Conservation (phyloP, 2,797 vertebrate genomes). For the Synaphobranchus kaupii region DNA sequence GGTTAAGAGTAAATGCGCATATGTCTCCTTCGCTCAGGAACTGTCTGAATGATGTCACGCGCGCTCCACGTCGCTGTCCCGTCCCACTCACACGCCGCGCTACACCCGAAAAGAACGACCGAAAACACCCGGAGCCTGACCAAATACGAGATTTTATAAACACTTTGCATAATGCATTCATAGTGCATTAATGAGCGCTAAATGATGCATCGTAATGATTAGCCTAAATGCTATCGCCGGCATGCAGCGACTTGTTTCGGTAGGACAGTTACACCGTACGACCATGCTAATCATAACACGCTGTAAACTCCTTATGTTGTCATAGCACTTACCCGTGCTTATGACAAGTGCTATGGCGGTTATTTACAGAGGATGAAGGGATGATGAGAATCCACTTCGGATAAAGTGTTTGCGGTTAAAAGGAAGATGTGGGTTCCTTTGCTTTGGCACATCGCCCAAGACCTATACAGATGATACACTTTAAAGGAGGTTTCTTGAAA, state of each 20-base stretch:
- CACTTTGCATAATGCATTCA: neutral
- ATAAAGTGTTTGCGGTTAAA: neutral
- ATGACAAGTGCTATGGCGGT: neutral
- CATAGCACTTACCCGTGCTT: neutral
- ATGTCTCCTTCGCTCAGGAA: neutral
- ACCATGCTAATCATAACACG: neutral
- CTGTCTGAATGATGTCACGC: neutral
- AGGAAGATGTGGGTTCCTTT: neutral
- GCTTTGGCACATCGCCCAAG: neutral
- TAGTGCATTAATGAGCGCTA: neutral
- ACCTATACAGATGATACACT: neutral
- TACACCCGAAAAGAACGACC: neutral
- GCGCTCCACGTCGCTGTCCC: neutral
- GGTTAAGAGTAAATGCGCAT: neutral
- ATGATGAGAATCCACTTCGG: neutral
- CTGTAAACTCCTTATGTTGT: neutral
- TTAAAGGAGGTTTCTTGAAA: constrained; percentile 14
- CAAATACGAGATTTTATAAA: neutral
- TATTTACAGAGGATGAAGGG: neutral
- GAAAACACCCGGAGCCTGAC: neutral
- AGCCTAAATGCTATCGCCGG: neutral
- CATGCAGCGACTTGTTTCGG: neutral
- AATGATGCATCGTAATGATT: neutral
- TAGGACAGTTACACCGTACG: neutral
- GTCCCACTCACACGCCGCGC: neutral